Conservation (phyloP, 1,140 invertebrate species). For the Coenobita brevimanus region DNA sequence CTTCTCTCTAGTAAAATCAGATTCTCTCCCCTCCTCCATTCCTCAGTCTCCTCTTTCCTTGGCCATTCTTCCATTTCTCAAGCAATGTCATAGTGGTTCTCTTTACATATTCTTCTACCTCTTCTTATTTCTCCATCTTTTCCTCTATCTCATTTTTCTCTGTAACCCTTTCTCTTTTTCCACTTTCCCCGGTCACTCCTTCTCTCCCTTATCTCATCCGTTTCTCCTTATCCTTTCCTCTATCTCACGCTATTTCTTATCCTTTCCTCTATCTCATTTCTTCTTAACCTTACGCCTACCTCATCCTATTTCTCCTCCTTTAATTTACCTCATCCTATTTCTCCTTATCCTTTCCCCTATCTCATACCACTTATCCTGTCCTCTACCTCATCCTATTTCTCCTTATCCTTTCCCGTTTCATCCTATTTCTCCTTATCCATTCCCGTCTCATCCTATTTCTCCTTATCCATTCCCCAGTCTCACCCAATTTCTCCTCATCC, state of each 20-base stretch:
- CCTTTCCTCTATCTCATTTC: neutral
- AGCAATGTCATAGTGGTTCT: too few relatives aligned
- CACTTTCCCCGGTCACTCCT: neutral
- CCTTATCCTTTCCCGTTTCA: too few relatives aligned
- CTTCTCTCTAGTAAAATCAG: neutral
- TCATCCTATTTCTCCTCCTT: too few relatives aligned
- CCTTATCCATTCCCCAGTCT: too few relatives aligned
- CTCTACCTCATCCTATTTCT: too few relatives aligned
- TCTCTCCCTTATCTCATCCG: neutral
- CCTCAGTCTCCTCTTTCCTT: neutral
- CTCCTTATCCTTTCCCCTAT: too few relatives aligned
- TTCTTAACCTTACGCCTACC: too few relatives aligned
- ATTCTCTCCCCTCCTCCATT: neutral
- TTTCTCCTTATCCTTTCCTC: neutral
- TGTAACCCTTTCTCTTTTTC: neutral
- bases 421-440: too few relatives aligned
- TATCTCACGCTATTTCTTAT: neutral
- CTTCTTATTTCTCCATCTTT: neutral
- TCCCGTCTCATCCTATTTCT: too few relatives aligned
- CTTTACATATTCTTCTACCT: neutral
- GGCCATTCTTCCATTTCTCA: neutral
- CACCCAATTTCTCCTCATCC: too few relatives aligned
- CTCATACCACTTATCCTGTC: too few relatives aligned
- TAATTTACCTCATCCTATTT: too few relatives aligned
- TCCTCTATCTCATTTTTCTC: neutral